phyloP scores from a whole-genome alignment of 2,113 vertebrate species.

The Indicator maculatus region DNA sequence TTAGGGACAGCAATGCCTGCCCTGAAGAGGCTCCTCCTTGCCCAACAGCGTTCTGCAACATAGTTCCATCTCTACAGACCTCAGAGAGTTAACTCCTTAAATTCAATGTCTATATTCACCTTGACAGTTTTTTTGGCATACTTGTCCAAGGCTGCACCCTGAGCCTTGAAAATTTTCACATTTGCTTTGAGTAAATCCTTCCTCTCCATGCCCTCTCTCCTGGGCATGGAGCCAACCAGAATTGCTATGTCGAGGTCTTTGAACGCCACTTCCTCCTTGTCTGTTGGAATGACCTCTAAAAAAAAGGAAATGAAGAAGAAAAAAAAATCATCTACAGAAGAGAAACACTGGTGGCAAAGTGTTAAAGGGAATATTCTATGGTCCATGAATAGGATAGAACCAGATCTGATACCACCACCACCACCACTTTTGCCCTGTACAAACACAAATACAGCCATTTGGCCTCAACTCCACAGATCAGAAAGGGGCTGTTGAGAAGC shows the following conservation, averaged over 20 bases:
- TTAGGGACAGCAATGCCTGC: background rate
- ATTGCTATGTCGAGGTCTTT: constrained; percentile 93
- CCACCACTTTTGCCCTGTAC: background rate
- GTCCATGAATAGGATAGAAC: background rate
- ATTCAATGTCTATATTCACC: constrained; percentile 74
- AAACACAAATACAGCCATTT: background rate
- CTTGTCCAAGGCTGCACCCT: constrained; percentile 93
- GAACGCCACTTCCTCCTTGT: constrained; percentile 94
- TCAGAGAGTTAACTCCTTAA: background rate
- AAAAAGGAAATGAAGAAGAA: background rate
- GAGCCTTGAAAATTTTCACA: constrained; percentile 94
- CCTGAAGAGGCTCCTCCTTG: background rate
- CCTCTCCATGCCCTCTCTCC: constrained; percentile 97
- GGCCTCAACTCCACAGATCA: background rate
- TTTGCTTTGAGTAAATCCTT: constrained; percentile 98
- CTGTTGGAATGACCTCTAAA: constrained; percentile 92
- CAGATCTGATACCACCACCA: background rate
- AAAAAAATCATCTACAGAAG: background rate
- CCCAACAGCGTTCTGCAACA: background rate
- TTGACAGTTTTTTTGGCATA: constrained; percentile 96
- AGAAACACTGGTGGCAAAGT: background rate
- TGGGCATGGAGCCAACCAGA: constrained; percentile 96
- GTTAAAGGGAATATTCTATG: background rate
- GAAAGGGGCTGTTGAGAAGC: background rate
- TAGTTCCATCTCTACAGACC: background rate